A percentile compares a stretch with the other conserved stretches of the same genome.
Conservation (phyloP, 1,140 invertebrate species). For the Pogonognathellus flavescens region DNA sequence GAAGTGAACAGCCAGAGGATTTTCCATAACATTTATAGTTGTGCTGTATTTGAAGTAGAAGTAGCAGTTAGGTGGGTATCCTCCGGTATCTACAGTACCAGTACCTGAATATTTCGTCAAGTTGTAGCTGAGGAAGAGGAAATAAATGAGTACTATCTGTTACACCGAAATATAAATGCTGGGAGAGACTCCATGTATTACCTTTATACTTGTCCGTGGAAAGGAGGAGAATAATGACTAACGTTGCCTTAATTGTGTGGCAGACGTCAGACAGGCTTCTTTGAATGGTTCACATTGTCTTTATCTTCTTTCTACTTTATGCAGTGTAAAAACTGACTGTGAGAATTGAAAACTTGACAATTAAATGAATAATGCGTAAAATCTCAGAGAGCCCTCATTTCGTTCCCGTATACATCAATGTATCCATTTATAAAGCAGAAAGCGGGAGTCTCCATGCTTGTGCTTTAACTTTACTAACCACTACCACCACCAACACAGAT, state of each 20-base stretch:
- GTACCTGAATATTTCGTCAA: no score
- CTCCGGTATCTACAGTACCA: no score
- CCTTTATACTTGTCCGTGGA: not conserved
- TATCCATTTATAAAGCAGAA: not conserved
- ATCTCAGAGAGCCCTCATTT: constrained; percentile 26
- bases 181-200: not conserved
- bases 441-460: not conserved
- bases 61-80: no score
- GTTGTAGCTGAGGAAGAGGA: no score
- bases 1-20: not conserved
- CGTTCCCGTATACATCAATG: no score
- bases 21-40: not conserved
- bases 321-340: constrained; percentile 11
- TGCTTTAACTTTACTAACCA: not conserved
- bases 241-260: not conserved
- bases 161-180: not conserved
- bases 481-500: not conserved
- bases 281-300: not conserved
- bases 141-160: no score
- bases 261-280: not conserved
- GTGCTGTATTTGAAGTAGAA: not conserved
- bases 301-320: not conserved
- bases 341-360: constrained; percentile 37
- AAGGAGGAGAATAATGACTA: not conserved
- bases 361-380: constrained; percentile 34